A percentile compares a stretch with the other conserved stretches of the same genome.
phyloP scores from a whole-genome alignment of 1,140 invertebrate species.

The Melipona quadrifasciata region DNA sequence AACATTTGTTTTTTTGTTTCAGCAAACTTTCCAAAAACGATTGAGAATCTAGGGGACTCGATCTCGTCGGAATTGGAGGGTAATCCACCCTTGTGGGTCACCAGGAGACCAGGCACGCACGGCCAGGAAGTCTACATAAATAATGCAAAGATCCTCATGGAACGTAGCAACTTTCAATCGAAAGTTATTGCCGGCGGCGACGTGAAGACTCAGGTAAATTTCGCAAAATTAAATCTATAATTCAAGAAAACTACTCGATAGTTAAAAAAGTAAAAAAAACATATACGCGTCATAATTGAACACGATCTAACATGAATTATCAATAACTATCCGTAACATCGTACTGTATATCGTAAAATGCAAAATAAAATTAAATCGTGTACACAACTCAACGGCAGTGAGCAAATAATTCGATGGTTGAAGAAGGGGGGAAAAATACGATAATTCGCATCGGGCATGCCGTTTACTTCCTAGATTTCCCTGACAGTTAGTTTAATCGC shows the following conservation, averaged over 20 bases:
- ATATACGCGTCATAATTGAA: too few species aligned
- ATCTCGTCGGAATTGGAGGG: conserved; percentile 89
- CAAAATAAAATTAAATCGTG: too few species aligned
- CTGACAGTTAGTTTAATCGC: conserved; percentile 37
- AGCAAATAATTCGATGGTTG: too few species aligned
- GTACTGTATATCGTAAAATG: too few species aligned
- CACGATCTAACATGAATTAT: too few species aligned
- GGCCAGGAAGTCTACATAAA: conserved; percentile 88
- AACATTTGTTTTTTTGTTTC: conserved; percentile 67
- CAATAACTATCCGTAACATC: too few species aligned
- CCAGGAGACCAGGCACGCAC: conserved; percentile 82
- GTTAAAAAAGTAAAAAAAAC: too few species aligned
- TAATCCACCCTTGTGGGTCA: conserved; percentile 91
- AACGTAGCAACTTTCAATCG: conserved; percentile 86
- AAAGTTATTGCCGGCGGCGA: conserved; percentile 76
- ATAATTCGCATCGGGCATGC: neutral
- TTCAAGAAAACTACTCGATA: too few species aligned
- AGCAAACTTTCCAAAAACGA: conserved; percentile 87
- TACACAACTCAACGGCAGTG: too few species aligned
- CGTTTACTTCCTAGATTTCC: neutral
- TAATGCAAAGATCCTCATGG: conserved; percentile 88
- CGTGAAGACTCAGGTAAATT: conserved; percentile 86
- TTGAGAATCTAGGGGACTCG: conserved; percentile 85
- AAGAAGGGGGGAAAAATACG: neutral
- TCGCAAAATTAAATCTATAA: too few species aligned